Evolutionary conservation across 53 echinoderm and acorn worm species (phyloP).

Genomic region (Hippasteria phrygiana): DNA sequence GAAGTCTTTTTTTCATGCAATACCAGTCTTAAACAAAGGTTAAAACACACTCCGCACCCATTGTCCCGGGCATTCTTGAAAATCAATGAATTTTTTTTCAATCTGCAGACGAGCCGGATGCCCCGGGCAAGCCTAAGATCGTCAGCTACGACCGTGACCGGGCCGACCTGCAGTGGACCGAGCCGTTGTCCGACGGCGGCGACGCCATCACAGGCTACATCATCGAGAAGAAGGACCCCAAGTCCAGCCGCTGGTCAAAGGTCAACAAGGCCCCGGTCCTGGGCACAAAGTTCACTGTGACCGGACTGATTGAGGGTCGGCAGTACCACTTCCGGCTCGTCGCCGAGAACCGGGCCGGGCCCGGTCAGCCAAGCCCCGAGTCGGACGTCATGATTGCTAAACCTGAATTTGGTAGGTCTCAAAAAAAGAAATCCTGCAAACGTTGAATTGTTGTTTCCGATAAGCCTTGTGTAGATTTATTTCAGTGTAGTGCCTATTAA

Average conservation of each 20-base stretch:
- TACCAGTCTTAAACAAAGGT: too few species aligned
- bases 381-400: conserved; percentile 89
- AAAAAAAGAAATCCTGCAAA: too few species aligned
- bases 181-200: conserved; percentile 85
- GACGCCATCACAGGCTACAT: conserved; percentile 92
- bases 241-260: conserved; percentile 83
- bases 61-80: too few species aligned
- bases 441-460: too few species aligned
- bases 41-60: neutral
- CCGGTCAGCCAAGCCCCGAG: conserved; percentile 82
- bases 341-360: conserved; percentile 94
- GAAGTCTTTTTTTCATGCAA: too few species aligned
- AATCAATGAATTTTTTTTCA: neutral
- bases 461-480: too few species aligned
- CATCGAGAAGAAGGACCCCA: conserved; percentile 87
- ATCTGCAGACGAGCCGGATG: conserved; percentile 79
- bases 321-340: conserved; percentile 91
- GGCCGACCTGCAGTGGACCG: conserved; percentile 82
- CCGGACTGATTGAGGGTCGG: conserved; percentile 78
- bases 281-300: conserved; percentile 74
- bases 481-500: too few species aligned
- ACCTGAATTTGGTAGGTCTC: conserved; percentile 93
- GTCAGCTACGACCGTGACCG: conserved; percentile 89
- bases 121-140: conserved; percentile 93
- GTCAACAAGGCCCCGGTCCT: conserved; percentile 81